Evolutionary conservation across 1,140 invertebrate species (phyloP), one percentile per base, ranked within the genome.

Genomic region (Neuroterus valhalla): DNA sequence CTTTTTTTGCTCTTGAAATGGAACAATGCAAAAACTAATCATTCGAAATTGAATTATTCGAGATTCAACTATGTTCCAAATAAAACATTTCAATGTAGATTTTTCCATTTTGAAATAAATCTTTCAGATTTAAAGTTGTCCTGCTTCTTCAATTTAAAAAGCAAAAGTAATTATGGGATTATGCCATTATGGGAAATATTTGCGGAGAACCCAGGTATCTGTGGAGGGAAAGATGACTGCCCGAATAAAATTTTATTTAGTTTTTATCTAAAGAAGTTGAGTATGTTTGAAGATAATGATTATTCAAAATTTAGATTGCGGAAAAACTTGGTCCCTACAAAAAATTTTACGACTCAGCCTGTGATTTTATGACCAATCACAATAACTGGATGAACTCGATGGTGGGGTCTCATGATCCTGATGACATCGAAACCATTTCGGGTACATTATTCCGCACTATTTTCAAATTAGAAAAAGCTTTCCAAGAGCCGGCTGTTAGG

Each of bases 401-500:
- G 88, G 94, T 99, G 75, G 95, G 96, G 6, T 93, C 93, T 43
- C 93, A 95, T 77, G 95, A 98, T 85, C 98, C 98, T 0, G 97
- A 98, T 87, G 91, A 93, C 42, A 98, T 99, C 45, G 97, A 98
- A 70, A 88, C 91, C 14, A 96, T 98, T 76, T 94, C 97, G 0
- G 93, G 92, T 43, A 94, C 93, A 75, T 94, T 94, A 78, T 97
- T 95, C 89, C 93, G 96, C 75, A 93, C 93, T 48, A 92, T 98
- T 43, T 96, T 95, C 76, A 98, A 97, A 86, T 89, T 98, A 75
- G 97, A 98, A 84, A 98, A 97, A 87, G 91, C 91, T 23, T 98
- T 99, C 89, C 90, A 95, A 79, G 87, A 91, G 72, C 96, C 95
- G 0, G 90, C 90, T 0, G 91, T 94, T 1, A 91, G 89, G 77